Base-by-base conservation (phyloP, 2,888 invertebrate genomes). In the Gari tellinella region DNA sequence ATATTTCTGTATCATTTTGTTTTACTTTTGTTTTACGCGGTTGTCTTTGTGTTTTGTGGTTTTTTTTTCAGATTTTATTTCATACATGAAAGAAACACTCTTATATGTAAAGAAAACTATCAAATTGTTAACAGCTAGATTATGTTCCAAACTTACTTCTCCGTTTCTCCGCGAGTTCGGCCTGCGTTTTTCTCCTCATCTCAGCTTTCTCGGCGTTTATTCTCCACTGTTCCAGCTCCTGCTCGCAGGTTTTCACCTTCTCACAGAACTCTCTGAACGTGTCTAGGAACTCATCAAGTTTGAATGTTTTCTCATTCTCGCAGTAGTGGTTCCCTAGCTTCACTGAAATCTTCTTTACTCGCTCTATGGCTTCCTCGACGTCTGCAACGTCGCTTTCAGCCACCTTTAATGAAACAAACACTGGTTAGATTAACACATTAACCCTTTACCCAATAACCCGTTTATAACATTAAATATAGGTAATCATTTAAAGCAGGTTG, bases 281-380 rank as follows among this genome's bases (percentile, higher is more conserved):
- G 92, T 96, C 95, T 88, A 97, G 97, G 90, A 98, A 98, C 91
- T 99, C 98, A 90, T 98, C 98, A 41, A 98, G 93, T 91, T 97
- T 97, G 91, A 99, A 99, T 0, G 95, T 94, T 61, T 94, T 95
- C 0, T 95, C 94, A 89, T 99, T 98, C 92, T 99, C 99, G 92
- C 99, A 99, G 93, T 98, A 98, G 93, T 98, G 98, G 61, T 97
- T 96, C 0, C 97, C 95, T 38, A 99, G 93, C 73, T 96, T 95
- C 76, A 94, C 94, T 40, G 97, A 94, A 67, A 85, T 76, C 52
- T 83, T 84, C 37, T 81, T 60, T 7, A 89, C 72, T 14, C 86
- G 70, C 0, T 86, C 87, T 21, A 88, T 72, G 0, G 81, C 82
- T 51, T 86, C 87, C 19, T 88, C 86, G 2, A 88, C 82, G 52